These are phyloP conservation scores for Procavia capensis DNA, from an alignment of 2,113 vertebrate species.

Conservation along the genomic window DNA sequence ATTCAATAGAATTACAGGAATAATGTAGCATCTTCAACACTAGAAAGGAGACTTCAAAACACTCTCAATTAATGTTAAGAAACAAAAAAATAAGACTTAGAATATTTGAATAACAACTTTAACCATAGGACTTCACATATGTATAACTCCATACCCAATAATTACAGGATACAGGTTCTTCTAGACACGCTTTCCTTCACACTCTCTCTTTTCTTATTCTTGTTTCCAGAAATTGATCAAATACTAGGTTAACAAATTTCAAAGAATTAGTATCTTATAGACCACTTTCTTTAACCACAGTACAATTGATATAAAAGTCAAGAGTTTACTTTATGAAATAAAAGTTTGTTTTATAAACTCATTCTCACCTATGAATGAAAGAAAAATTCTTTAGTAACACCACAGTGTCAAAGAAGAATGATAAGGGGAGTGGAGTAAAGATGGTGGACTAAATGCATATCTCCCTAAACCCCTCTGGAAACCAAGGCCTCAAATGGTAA, in stretches of 20 bases:
- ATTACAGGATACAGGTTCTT: conserved; percentile 11
- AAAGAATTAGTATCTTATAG: neutral
- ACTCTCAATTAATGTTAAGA: neutral
- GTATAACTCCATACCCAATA: neutral
- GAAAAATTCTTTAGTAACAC: conserved; percentile 2
- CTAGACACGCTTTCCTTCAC: neutral
- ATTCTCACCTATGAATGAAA: neutral
- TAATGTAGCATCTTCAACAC: neutral
- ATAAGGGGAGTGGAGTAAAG: too few species aligned
- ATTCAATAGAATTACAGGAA: neutral
- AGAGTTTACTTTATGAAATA: too few species aligned
- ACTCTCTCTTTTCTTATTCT: neutral
- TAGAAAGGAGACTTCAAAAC: neutral
- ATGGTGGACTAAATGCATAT: too few species aligned
- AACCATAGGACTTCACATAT: neutral
- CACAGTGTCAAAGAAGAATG: too few species aligned
- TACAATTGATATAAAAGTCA: neutral
- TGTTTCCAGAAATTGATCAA: neutral
- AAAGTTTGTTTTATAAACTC: neutral
- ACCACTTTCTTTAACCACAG: neutral
- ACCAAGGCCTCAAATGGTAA: too few species aligned
- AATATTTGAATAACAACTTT: neutral
- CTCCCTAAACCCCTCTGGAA: too few species aligned
- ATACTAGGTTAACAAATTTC: neutral
- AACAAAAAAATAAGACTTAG: neutral